Evolutionary conservation across 2,797 vertebrate species (phyloP).

Genomic region (Chanos chanos): DNA sequence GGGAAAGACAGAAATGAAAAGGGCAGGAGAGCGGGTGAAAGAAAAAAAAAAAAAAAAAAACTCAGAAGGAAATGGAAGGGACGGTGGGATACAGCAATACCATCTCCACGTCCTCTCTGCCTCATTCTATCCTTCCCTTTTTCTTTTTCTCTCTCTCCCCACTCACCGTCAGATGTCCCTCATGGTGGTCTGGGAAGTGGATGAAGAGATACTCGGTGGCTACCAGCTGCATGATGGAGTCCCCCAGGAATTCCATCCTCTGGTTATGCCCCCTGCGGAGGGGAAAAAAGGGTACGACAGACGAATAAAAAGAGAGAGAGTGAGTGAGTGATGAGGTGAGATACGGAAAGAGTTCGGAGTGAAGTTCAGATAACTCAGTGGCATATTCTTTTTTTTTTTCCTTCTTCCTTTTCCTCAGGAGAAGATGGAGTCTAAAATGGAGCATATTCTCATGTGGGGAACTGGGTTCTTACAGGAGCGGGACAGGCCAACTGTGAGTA

Average conservation of each 20-base stretch:
- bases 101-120: conserved; percentile 42
- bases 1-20: no score
- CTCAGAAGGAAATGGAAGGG: no score
- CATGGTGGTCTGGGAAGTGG: conserved; percentile 97
- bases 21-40: no score
- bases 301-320: not conserved
- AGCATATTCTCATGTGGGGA: no score
- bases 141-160: conserved; percentile 2
- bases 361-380: conserved; percentile 34
- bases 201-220: conserved; percentile 98
- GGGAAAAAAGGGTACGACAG: conserved; percentile 13
- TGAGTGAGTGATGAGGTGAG: not conserved
- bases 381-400: conserved; percentile 28
- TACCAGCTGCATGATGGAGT: conserved; percentile 98
- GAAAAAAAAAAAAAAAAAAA: no score
- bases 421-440: no score
- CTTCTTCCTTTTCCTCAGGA: no score
- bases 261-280: conserved; percentile 91
- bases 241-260: conserved; percentile 98
- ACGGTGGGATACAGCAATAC: no score
- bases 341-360: conserved; percentile 1
- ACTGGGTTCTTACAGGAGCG: no score
- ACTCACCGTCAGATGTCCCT: conserved; percentile 95
- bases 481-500: no score
- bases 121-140: not conserved